Conservation (phyloP, 2,888 invertebrate species). For the Limnephilus marmoratus region DNA sequence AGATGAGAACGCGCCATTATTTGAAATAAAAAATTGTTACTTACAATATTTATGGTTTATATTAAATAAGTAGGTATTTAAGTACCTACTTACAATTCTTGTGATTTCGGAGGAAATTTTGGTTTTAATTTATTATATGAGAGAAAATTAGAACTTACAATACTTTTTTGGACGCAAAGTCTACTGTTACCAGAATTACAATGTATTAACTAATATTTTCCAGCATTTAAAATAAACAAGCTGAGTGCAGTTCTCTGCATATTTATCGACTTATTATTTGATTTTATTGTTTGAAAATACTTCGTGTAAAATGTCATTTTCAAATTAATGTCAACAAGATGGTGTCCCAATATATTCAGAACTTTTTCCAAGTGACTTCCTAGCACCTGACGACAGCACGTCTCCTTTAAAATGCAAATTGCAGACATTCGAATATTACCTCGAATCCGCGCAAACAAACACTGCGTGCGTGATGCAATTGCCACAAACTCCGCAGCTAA, state of each 20-base stretch:
- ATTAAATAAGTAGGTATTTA: too few species aligned
- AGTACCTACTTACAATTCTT: too few species aligned
- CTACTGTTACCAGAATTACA: too few species aligned
- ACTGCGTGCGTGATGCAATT: constrained; percentile 14
- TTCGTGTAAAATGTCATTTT: neutral
- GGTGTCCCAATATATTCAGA: neutral
- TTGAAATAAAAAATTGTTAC: too few species aligned
- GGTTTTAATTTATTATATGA: too few species aligned
- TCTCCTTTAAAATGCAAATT: constrained; percentile 15
- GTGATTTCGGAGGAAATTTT: too few species aligned
- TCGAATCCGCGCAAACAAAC: neutral
- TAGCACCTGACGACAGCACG: neutral
- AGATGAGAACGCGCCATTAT: too few species aligned
- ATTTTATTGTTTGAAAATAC: neutral
- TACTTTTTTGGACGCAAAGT: too few species aligned
- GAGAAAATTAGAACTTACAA: too few species aligned
- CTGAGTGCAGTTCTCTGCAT: neutral
- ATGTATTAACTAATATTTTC: too few species aligned
- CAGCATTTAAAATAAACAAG: neutral
- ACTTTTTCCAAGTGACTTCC: constrained; percentile 12
- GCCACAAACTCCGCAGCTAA: neutral
- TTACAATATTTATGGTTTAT: too few species aligned
- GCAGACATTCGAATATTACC: neutral
- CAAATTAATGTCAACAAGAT: neutral
- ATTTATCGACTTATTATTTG: neutral